Evolutionary conservation across 2,113 vertebrate genomes (phyloP), one percentile per base, ranked within the genome.

Genomic region (Hassar affinis): DNA sequence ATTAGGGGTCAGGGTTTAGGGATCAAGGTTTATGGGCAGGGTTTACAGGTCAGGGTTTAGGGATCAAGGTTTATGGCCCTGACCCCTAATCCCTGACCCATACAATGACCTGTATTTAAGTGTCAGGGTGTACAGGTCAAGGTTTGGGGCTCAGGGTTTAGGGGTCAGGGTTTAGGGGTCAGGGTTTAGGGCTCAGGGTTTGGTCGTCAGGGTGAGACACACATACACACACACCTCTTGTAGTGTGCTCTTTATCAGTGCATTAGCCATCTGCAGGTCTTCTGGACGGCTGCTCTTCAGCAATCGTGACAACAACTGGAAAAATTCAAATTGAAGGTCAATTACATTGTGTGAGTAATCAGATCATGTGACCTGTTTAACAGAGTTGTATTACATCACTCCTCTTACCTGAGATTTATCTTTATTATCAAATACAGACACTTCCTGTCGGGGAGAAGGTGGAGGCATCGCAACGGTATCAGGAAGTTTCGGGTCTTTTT

Each of bases 241-340:
- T 1, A 98, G 85, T 82, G 95, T 92, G 71, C 89, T 95, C 92
- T 98, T 96, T 89, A 98, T 98, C 77, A 98, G 94, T 25, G 89
- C 90, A 91, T 98, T 98, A 22, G 97, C 97, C 4, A 95, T 94
- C 89, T 96, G 95, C 88, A 97, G 91, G 82, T 98, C 97, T 81
- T 97, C 95, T 0, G 95, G 86, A 57, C 92, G 92, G n/a, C 1
- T 90, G 85, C 97, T 98, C 89, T 93, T 97, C 75, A 98, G 86
- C 62, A 98, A 93, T 81, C 90, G 92, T 0, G 93, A 94, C 76
- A 98, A 85, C 20, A 97, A 92, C 97, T 98, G 88, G 56, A 30
- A 0, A 52, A 51, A 20, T 35, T 5, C n/a, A 49, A 6, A 47
- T 33, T 25, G 22, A 45, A 12, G 11, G 38, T 71, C 20, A 78